A percentile compares a stretch with the other conserved stretches of the same genome.
phyloP scores from a whole-genome alignment of 2,797 vertebrate species.

The Hapalemur alaotrensis region DNA sequence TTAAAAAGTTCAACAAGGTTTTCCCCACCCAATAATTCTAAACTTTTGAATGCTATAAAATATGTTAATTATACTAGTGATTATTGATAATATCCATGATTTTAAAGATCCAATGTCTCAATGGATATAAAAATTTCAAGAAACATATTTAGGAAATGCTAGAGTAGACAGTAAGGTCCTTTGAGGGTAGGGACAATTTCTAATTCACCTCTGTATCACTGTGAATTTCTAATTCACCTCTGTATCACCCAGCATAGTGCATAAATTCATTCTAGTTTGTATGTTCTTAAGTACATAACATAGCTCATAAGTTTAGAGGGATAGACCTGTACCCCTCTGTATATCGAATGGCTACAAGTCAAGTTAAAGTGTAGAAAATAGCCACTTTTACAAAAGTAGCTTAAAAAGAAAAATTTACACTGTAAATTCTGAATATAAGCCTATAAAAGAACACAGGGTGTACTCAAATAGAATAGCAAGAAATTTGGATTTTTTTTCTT shows the following conservation, averaged over 20 bases:
- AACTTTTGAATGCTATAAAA: neutral
- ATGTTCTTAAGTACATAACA: neutral
- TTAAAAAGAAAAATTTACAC: neutral
- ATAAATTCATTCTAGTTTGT: neutral
- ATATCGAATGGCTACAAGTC: neutral
- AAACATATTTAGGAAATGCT: neutral
- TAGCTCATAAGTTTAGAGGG: neutral
- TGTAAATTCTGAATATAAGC: neutral
- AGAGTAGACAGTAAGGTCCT: neutral
- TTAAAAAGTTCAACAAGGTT: neutral
- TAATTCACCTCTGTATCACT: neutral
- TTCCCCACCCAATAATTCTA: neutral
- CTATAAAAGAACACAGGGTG: neutral
- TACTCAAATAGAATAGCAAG: neutral
- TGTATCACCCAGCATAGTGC: neutral
- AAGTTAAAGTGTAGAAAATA: neutral
- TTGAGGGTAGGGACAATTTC: neutral
- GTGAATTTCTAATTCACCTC: neutral
- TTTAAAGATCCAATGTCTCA: neutral
- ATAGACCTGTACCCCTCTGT: neutral
- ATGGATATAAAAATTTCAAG: neutral
- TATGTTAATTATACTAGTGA: neutral
- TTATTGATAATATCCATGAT: neutral
- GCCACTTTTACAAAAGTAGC: neutral
- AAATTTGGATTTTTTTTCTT: slow-evolving; percentile 2